These are phyloP conservation scores for Schlechtendalia chinensis DNA, from an alignment of 1,140 invertebrate species.

Conservation along the genomic window DNA sequence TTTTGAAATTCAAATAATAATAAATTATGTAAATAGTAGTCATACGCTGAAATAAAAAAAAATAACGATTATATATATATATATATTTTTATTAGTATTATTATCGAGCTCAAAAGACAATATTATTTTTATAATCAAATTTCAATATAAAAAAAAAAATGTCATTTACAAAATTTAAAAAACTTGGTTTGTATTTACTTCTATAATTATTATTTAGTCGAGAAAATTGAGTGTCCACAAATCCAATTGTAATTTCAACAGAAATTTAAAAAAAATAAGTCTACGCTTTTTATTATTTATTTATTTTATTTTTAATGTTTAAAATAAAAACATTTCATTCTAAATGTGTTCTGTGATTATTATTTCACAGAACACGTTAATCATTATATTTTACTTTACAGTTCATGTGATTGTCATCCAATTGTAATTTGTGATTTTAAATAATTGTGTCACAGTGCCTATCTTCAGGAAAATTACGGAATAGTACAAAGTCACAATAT, in stretches of 20 bases:
- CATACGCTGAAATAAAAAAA: not conserved
- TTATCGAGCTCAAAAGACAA: too few species aligned
- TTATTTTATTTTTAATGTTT: not conserved
- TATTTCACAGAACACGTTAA: too few species aligned
- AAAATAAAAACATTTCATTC: not conserved
- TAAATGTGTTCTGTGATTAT: not conserved
- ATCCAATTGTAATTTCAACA: not conserved
- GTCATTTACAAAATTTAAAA: not conserved
- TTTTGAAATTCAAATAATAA: not conserved
- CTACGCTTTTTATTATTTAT: too few species aligned
- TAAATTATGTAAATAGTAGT: not conserved
- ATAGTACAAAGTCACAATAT: too few species aligned
- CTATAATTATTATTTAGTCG: not conserved
- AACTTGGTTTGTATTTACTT: not conserved
- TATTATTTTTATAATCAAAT: slow-evolving; percentile 13
- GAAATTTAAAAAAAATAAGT: too few species aligned
- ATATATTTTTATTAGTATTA: slow-evolving; percentile 16
- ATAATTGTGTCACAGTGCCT: too few species aligned
- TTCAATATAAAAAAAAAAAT: too few species aligned
- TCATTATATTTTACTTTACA: too few species aligned
- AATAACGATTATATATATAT: too few species aligned
- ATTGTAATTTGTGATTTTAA: too few species aligned
- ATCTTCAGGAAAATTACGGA: too few species aligned
- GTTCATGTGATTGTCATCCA: too few species aligned
- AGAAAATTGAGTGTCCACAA: not conserved